Base-by-base conservation (phyloP, 1,140 invertebrate genomes). In the Eubasilissa regina region DNA sequence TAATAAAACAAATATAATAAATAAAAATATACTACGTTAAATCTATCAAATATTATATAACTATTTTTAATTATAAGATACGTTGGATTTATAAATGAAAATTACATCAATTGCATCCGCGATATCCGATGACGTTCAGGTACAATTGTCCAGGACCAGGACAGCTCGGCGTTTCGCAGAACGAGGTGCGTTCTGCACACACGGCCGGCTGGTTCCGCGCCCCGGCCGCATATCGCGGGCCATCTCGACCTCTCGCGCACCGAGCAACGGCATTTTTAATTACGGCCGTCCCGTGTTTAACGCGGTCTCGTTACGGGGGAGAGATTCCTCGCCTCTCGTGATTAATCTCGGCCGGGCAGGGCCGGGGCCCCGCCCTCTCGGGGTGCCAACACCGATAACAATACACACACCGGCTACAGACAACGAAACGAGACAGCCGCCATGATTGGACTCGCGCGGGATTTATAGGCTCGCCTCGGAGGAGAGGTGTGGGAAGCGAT, bases 241-340 rank as follows among this genome's bases (percentile, higher is more conserved):
- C 70, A 74, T 74, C 70, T 74, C 51, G 70, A 47, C 51, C 51
- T 44, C 25, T 25, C 44, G 68, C 68, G 68, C 19, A 72, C 70
- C n/a, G 70, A 70, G 76, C 64, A 72, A 79, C 78, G 81, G 80
- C 56, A 79, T 82, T 82, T 82, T 82, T 82, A 82, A 82, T 82
- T 82, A 82, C 77, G 64, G 74, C 74, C 79, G 79, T 80, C 79
- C 75, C 74, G 62, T 76, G 60, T 77, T 68, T 75, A 64, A 60
- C 73, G 55, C 78, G 70, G 64, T 75, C 77, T 72, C 74, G 55
- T 77, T 75, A 79, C 74, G 35, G 64, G 66, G 64, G 51, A 55
- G 53, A 77, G 76, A 78, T 78, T 79, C 74, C 80, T 79, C 58
- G 44, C 55, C 68, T 74, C 51, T 74, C 70, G 53, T 60, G 75